Conservation (phyloP, 2,888 invertebrate species). For the Scaptomyza tumidula region DNA sequence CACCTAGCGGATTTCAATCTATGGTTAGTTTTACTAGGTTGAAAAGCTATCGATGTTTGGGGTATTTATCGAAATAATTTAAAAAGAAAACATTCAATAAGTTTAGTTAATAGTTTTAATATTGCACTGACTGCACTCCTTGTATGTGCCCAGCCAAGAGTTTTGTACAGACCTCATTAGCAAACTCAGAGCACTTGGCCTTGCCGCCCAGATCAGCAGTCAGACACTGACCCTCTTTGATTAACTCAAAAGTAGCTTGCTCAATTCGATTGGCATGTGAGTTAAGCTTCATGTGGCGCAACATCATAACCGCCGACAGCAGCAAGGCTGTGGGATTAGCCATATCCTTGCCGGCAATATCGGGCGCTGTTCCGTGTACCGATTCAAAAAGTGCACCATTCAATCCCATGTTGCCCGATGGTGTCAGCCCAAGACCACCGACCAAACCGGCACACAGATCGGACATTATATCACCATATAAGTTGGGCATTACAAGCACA, state of each 20-base stretch:
- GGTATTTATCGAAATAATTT: neutral
- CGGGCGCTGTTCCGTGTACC: slow-evolving; percentile 98
- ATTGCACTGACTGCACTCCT: neutral
- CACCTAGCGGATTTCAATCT: neutral
- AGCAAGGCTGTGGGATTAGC: slow-evolving; percentile 99
- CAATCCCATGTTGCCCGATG: slow-evolving; percentile 99
- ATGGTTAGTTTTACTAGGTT: neutral
- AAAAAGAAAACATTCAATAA: neutral
- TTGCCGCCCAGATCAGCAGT: slow-evolving; percentile 98
- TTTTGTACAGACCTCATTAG: slow-evolving; percentile 93
- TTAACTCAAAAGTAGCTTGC: slow-evolving; percentile 92
- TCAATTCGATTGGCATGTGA: slow-evolving; percentile 93
- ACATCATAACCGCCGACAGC: slow-evolving; percentile 99
- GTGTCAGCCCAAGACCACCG: slow-evolving; percentile 98
- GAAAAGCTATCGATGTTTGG: neutral
- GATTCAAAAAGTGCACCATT: slow-evolving; percentile 99
- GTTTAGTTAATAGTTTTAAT: neutral
- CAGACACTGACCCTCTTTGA: slow-evolving; percentile 92
- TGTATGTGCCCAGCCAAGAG: slow-evolving; percentile 39
- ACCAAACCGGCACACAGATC: slow-evolving; percentile 99
- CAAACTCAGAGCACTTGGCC: slow-evolving; percentile 98
- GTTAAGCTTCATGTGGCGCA: slow-evolving; percentile 94
- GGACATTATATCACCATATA: slow-evolving; percentile 99
- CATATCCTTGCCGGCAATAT: slow-evolving; percentile 98
- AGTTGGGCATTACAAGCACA: slow-evolving; percentile 99